Base-by-base conservation (phyloP, 1,140 invertebrate genomes). In the Apis laboriosa region DNA sequence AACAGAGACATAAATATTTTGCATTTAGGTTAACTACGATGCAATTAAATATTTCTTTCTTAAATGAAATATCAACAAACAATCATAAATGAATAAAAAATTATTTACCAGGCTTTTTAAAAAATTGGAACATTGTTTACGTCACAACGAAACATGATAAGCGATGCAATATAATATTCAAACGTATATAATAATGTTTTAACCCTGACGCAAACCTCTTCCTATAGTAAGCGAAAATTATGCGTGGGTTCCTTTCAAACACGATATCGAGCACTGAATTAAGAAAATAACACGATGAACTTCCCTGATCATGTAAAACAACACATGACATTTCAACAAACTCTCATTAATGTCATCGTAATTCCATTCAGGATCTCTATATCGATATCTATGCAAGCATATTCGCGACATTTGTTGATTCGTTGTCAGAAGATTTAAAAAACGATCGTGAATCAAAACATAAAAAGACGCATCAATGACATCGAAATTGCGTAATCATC, bases 31-130 rank as follows among this genome's bases (percentile, higher is more conserved):
- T 83, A 83, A 51, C 34, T 64, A 55, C 66, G 80, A 63, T 17
- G 11, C 19, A 8, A 67, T 28, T 28, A 61, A 58, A 4, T n/a
- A 71, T 24, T 2, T 13, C 21, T 63, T 24, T 68, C 13, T 0
- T 53, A 21, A 3, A 9, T 3, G 4, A 83, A 56, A 56, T 17
- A 55, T 56, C 17, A 64, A 63, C 28, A 53, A 34, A 34, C 13
- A 28, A 58, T 12, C 9, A 3, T 58, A 28, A 24, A 49, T 4
- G 15, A 60, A 51, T 21, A 9, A 49, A 78, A 9, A 24, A 9
- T 55, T 88, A 89, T 83, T 93, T 93, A 94, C 94, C 94, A 91
- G 93, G 87, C 84, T 94, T 94, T 84, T 93, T 94, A 94, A 94
- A 93, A 92, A 94, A 94, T 88, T 94, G 93, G 84, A 94, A 89